Evolutionary conservation across 2,113 vertebrate genomes (phyloP), one percentile per base, ranked within the genome.

Genomic region (cattle (Bos taurus)): DNA sequence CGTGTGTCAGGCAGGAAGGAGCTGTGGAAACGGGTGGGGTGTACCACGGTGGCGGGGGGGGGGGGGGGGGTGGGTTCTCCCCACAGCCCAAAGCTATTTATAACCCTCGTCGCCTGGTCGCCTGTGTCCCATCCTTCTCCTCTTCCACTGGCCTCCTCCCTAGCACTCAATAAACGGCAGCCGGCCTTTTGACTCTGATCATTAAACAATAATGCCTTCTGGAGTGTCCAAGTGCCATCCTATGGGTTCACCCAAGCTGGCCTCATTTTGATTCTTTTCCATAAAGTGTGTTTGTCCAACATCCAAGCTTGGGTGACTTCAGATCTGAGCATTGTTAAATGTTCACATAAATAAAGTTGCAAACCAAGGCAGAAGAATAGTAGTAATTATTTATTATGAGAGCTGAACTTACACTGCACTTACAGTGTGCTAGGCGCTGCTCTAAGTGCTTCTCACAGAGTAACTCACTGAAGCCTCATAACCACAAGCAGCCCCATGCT

Each of bases 1-100:
- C 2, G 14, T 91, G 91, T 96, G 93, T 96, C 95, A 93, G 95
- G 46, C 1, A 12, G 86, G 62, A 92, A 87, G 92, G 83, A 48
- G 50, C 57, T 82, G 67, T 90, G 78, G 93, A 92, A 97, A 89
- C 16, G 67, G 88, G 62, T 86, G 67, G 67, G 25, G 82, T 92
- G 81, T 56, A 62, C 74, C 67, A 40, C 54, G 17, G 48, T 48
- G 48, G 48, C 36, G 5, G 19, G n/a, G 48, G 77, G 30, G 48
- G 48, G 2, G 5, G 19, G n/a, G 48, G 77, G 30, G 71, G 40
- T 40, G 4, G 0, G 16, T 26, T 40, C 52, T 60, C 84, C 57
- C 87, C 71, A 91, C 40, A 82, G 52, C 64, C 81, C 91, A 91
- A 81, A 96, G 94, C 86, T 97, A 94, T 97, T 97, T 97, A 95